Evolutionary conservation across 2,888 invertebrate genomes (phyloP).

Genomic region (Hedya salicella): DNA sequence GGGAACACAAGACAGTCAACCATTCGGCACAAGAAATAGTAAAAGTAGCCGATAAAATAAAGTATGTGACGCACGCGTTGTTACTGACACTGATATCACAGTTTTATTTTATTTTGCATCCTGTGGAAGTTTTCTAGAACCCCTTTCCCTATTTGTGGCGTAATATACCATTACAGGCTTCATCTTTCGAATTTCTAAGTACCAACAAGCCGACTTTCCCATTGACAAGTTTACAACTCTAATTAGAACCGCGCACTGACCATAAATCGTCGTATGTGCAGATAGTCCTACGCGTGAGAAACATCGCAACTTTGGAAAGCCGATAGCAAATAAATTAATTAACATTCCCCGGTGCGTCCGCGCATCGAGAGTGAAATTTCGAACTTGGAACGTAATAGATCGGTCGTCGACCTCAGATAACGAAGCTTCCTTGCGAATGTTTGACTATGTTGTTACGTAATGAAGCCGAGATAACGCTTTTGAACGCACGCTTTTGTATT

Average conservation of each 20-base stretch:
- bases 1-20: too few species aligned
- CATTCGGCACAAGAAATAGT: too few species aligned
- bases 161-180: too few species aligned
- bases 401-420: conserved; percentile 50
- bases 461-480: not conserved
- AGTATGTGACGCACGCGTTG: too few species aligned
- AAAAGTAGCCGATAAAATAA: too few species aligned
- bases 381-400: conserved; percentile 48
- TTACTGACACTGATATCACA: too few species aligned
- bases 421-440: conserved; percentile 20
- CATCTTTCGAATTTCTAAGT: not conserved
- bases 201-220: not conserved
- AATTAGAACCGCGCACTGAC: conserved; percentile 2
- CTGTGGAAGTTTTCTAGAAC: too few species aligned
- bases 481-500: not conserved
- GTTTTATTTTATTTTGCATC: too few species aligned
- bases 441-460: not conserved
- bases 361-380: conserved; percentile 51
- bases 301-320: conserved; percentile 37
- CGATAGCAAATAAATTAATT: conserved; percentile 43
- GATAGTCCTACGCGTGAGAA: conserved; percentile 27
- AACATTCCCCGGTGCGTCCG: conserved; percentile 44
- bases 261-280: not conserved
- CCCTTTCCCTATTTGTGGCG: too few species aligned
- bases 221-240: not conserved